Conservation (phyloP, 2,113 vertebrate species). For the Hydrochoerus hydrochaeris region DNA sequence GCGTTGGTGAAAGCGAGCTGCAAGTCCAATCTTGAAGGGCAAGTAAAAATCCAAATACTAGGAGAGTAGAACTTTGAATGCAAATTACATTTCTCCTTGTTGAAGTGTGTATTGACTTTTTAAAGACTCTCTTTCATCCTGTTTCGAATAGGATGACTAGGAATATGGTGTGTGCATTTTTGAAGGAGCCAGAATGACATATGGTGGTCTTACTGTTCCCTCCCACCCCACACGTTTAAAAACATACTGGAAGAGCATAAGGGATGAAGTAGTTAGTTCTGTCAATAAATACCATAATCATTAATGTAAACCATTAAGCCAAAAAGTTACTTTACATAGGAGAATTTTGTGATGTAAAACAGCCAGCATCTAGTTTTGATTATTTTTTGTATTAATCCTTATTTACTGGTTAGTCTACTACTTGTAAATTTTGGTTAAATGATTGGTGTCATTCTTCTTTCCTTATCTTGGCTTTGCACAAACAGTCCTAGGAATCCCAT, state of each 20-base stretch:
- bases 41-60: constrained; percentile 23
- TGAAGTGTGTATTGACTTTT: neutral
- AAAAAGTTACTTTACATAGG: neutral
- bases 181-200: neutral
- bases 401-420: constrained; percentile 39
- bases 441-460: neutral
- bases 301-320: neutral
- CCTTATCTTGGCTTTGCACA: neutral
- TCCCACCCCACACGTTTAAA: neutral
- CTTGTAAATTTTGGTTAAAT: constrained; percentile 3
- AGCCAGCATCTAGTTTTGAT: neutral
- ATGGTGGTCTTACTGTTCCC: neutral
- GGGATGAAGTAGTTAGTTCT: neutral
- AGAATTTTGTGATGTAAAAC: constrained; percentile 42
- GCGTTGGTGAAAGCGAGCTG: neutral
- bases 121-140: neutral
- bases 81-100: neutral
- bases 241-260: neutral
- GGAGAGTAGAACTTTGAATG: neutral
- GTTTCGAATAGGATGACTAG: constrained; percentile 16
- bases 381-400: neutral
- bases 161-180: neutral
- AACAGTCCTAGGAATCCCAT: neutral
- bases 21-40: neutral
- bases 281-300: neutral